Base-by-base conservation (phyloP, 1,140 invertebrate species). In the Anastrepha ludens region DNA sequence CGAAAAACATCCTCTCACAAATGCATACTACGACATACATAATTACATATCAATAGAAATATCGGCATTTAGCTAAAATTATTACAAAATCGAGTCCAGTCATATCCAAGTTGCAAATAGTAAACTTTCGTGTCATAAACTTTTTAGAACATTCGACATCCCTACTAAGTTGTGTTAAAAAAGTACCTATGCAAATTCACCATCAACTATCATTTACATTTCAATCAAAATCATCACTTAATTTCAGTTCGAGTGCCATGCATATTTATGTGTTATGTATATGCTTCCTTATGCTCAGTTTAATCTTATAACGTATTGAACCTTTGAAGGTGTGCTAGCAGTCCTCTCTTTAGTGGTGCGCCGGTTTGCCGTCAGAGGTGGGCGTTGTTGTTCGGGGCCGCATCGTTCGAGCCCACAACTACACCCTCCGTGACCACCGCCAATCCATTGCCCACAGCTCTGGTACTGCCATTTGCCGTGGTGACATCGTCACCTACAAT, bases 401-500 rank as follows among this genome's bases (percentile, higher is more conserved):
- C 89, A 86, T 41, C 67, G 8, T 47, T 67, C 9, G 85, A 41
- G 86, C 58, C 85, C 89, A 50, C 87, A 90, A 90, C 90, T 20
- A 87, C 87, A 13, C 87, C 65, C 50, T 87, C 87, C 20, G 8
- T 87, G 29, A 81, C 50, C 50, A 67, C 65, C n/a, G 65, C 39
- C 11, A 87, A 74, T 58, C 86, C 86, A 85, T 88, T 88, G 74
- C 88, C 74, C 8, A 88, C 13, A 65, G 58, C 65, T 86, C 87
- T 85, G 88, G 89, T 89, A 78, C 90, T 91, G 86, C 91, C 91
- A 60, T 92, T 91, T 86, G 90, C 91, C 89, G 90, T 89, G 86
- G 91, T 89, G 88, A 91, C 90, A 90, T 92, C 91, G 89, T 92
- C 91, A 86, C 91, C 91, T 88, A 92, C 91, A 89, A 92, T 92